Base-by-base conservation (phyloP, 2,888 invertebrate genomes). In the Pristionchus exspectatus region DNA sequence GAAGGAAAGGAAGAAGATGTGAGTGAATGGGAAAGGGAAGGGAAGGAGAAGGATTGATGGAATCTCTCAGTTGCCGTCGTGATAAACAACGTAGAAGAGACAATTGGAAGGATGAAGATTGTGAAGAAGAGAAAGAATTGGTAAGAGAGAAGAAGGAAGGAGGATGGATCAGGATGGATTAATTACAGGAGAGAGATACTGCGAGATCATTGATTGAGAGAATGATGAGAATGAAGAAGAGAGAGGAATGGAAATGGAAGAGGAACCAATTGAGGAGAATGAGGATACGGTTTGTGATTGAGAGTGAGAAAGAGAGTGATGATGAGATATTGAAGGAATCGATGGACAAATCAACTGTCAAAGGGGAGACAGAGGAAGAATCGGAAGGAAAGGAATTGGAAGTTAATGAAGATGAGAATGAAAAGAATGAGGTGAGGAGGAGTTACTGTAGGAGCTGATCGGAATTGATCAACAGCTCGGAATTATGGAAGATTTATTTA, bases 341-440 rank as follows among this genome's bases (percentile, higher is more conserved):
- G 4, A 24, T 77, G 44, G 77, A 77, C 16, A 50, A 77, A 24
- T 77, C 38, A 21, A 38, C 24, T 33, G 66, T 63, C 16, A 44
- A 38, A 4, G 66, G 33, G 38, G 86, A 54, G n/a, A 86, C 4
- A 14, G 2, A 24, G 0, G 44, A n/a, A 21, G 63, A 63, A 38
- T 30, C 54, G 63, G 44, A 66, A 85, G 56, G n/a, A 9, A 66
- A 33, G 63, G 86, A 54, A 56, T 30, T 21, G 56, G 84, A 84
- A 33, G 56, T 27, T 9, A 59, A 30, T 84, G 84, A 56, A 84
- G 59, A 54, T 50, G 83, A 56, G 30, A 84, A 38, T 24, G 84
- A 84, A 59, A 56, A 84, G 33, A 33, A 4, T 50, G 84, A 77
- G 77, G 77, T 77, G 77, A 77, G 77, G 77, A 44, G 77, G n/a